These are phyloP conservation scores for Eospalax fontanierii DNA, from an alignment of 2,797 vertebrate species.

Conservation along the genomic window DNA sequence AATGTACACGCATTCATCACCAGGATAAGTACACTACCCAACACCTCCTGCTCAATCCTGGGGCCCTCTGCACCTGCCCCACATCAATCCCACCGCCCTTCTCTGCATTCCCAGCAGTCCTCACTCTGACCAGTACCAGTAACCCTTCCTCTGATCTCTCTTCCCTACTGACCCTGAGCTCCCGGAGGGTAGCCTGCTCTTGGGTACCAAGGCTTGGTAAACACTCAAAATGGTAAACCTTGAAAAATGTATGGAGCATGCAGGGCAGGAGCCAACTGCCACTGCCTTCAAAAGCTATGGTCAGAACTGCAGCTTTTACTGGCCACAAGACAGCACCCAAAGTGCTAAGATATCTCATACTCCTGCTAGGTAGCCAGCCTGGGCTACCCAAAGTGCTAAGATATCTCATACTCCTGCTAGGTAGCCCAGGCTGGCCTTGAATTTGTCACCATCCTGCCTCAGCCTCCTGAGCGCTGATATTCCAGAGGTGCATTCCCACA, in stretches of 20 bases:
- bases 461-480: background rate
- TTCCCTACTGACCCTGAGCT: background rate
- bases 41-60: background rate
- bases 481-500: background rate
- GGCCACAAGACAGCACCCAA: background rate
- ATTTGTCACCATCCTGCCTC: background rate
- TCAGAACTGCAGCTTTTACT: background rate
- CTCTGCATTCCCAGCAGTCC: background rate
- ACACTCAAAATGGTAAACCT: background rate
- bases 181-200: background rate
- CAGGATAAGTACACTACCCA: accelerated
- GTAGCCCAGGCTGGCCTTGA: background rate
- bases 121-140: background rate
- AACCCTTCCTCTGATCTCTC: background rate
- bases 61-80: background rate
- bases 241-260: background rate
- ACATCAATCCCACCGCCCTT: too few relatives aligned
- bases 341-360: background rate
- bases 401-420: background rate
- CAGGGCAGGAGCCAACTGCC: background rate
- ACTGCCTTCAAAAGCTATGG: background rate
- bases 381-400: too few relatives aligned
- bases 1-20: background rate
- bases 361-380: background rate
- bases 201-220: background rate